These are phyloP conservation scores for Perizoma affinitatum DNA, from an alignment of 2,888 invertebrate genomes.

Conservation along the genomic window DNA sequence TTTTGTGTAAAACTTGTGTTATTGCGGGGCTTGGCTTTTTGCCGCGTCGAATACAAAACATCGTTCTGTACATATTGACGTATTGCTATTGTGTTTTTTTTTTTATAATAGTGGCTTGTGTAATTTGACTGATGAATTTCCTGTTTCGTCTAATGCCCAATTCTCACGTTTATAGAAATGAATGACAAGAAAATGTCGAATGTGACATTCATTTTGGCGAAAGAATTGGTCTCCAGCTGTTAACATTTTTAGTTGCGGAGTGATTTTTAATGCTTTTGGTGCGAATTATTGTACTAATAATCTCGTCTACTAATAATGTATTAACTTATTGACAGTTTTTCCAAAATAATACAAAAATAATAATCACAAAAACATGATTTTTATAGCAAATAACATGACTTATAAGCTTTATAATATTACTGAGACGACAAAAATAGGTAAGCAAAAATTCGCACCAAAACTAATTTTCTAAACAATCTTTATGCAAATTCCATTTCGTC, in stretches of 20 bases:
- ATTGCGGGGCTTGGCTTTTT: slow-evolving; percentile 46
- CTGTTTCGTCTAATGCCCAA: too few relatives aligned
- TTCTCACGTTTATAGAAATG: not conserved
- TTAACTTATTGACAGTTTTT: not conserved
- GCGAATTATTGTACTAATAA: slow-evolving; percentile 25
- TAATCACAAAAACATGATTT: too few relatives aligned
- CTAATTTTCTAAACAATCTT: slow-evolving; percentile 8
- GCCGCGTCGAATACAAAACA: slow-evolving; percentile 42
- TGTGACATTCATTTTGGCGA: too few relatives aligned
- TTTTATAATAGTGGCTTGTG: slow-evolving; percentile 11
- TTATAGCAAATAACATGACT: too few relatives aligned
- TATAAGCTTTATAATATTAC: not conserved
- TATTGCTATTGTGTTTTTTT: not conserved
- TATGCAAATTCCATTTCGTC: slow-evolving; percentile 11
- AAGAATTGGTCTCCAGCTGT: slow-evolving; percentile 10
- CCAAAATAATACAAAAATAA: not conserved
- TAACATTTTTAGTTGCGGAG: slow-evolving; percentile 23
- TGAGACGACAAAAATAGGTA: not conserved
- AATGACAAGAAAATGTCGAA: too few relatives aligned
- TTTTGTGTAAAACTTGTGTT: slow-evolving; percentile 14
- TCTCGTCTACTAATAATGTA: slow-evolving; percentile 24
- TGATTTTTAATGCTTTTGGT: slow-evolving; percentile 25
- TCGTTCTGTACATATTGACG: slow-evolving; percentile 54
- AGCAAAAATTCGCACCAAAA: slow-evolving; percentile 28
- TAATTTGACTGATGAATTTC: not conserved